Evolutionary conservation across 2,888 invertebrate genomes (phyloP), one percentile per base, ranked within the genome.

Genomic region (Trichopria drosophilae): DNA sequence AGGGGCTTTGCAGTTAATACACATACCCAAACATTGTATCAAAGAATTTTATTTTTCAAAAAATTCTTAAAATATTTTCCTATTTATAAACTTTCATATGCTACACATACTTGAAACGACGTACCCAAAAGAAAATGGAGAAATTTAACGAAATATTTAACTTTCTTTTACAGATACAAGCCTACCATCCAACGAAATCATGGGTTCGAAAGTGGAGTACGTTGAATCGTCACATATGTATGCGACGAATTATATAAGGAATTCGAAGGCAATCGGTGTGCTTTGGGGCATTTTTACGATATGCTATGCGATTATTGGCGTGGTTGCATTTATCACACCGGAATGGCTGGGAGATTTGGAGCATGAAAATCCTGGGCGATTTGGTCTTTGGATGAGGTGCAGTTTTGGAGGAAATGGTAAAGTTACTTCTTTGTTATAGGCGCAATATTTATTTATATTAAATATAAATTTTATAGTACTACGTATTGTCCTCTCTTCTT

Each of bases 261-360:
- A 93, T 80, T 91, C 91, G 62, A 92, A 91, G 80, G 96, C 96
- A 40, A 93, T 98, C 59, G 95, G 94, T 42, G 95, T 97, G 54
- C 82, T 97, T 62, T 98, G 98, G 98, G 96, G 91, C 57, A 91
- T 98, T 72, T 96, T 98, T 78, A 93, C 94, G 61, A 90, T 97
- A 72, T 96, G 96, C 78, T 96, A 93, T 76, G 93, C 93, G 59
- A 94, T 98, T 70, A 93, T 99, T 70, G 88, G 90, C 67, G 87
- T 93, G 63, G 93, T 98, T 23, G 91, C 94, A 4, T 95, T 98
- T 76, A 87, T 97, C 51, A 96, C 96, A 56, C 95, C 95, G 32
- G 89, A 94, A 78, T 90, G 93, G 93, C 83, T 93, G 56, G 90
- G 90, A 9, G 89, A 90, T 77, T 79, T 87, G 64, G 87, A 88